Conservation (phyloP, 2,113 vertebrate species). For the Phasianus colchicus region DNA sequence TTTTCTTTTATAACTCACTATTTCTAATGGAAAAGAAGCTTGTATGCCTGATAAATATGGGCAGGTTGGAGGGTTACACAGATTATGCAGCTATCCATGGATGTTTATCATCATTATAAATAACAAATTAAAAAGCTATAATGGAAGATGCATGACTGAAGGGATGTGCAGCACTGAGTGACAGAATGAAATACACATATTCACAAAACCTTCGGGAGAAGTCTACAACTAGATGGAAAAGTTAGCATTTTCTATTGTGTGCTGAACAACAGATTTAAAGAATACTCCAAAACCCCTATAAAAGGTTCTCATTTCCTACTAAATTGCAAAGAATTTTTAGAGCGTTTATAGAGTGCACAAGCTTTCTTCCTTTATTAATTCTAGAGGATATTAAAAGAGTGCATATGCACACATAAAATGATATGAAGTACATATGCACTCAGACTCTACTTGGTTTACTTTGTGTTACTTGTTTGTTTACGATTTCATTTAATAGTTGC, state of each 20-base stretch:
- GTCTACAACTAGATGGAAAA: background rate
- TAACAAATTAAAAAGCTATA: background rate
- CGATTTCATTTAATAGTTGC: background rate
- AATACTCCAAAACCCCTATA: background rate
- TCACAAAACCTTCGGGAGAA: background rate
- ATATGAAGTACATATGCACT: conserved; percentile 11
- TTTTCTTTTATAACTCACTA: conserved; percentile 18
- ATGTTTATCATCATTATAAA: background rate
- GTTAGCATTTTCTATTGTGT: background rate
- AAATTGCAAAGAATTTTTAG: conserved; percentile 17
- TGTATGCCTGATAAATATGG: background rate
- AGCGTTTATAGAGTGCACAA: background rate
- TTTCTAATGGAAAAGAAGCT: conserved; percentile 36
- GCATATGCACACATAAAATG: conserved; percentile 15
- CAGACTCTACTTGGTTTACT: conserved; percentile 24
- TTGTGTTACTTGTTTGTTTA: conserved; percentile 54
- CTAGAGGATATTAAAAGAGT: background rate
- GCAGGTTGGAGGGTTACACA: background rate
- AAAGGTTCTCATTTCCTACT: conserved; percentile 29
- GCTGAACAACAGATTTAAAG: background rate
- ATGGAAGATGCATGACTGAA: background rate
- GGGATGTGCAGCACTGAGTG: background rate
- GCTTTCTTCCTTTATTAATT: conserved; percentile 15
- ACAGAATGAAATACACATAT: background rate
- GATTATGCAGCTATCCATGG: background rate